Conservation (phyloP, 2,888 invertebrate species). For the Lasioglossum oenotherae region DNA sequence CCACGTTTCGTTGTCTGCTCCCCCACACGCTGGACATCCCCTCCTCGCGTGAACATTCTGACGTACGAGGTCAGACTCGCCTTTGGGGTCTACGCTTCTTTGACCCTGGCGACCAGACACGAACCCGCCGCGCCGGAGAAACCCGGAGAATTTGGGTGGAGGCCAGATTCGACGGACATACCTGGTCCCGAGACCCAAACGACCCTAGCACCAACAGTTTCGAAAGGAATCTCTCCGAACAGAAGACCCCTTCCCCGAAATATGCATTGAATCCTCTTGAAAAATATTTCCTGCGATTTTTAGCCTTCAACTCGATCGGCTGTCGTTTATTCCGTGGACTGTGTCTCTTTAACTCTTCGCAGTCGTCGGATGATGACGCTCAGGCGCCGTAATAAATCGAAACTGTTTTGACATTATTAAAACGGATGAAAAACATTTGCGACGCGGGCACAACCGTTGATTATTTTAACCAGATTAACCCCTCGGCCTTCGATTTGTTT, state of each 20-base stretch:
- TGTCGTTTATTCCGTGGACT: background rate
- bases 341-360: background rate
- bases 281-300: background rate
- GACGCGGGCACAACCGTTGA: too few relatives aligned
- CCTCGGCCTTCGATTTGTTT: too few relatives aligned
- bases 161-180: background rate
- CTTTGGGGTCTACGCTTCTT: constrained; percentile 24
- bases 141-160: constrained; percentile 9
- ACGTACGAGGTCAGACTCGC: constrained; percentile 55
- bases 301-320: too few relatives aligned
- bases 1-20: constrained; percentile 30
- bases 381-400: background rate
- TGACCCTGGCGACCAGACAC: constrained; percentile 43
- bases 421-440: background rate
- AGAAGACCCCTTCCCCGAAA: background rate
- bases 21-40: constrained; percentile 16
- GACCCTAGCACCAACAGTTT: background rate
- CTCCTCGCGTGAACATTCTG: constrained; percentile 42
- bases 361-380: background rate
- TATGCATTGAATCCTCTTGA: background rate
- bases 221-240: background rate
- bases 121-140: background rate
- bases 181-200: background rate
- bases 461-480: too few relatives aligned
- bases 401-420: background rate